Percentiles rank a stretch among this genome's conserved stretches.
Evolutionary conservation across 2,797 vertebrate genomes (phyloP).

Genomic region (Rhabdophis nuchalis): DNA sequence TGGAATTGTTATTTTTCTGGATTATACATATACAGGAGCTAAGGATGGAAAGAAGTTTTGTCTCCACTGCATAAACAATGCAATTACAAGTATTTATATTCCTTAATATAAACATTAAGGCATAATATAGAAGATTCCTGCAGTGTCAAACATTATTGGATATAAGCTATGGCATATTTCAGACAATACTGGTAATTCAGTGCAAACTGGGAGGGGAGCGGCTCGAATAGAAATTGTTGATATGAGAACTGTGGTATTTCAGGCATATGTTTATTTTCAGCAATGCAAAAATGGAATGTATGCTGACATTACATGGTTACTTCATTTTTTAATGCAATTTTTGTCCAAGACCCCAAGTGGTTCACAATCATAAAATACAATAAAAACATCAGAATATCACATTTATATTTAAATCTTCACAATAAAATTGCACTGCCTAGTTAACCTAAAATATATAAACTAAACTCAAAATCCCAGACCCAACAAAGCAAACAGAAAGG

Average conservation of each 20-base stretch:
- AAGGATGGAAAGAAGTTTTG: not conserved
- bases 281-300: not conserved
- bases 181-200: not conserved
- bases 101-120: not conserved
- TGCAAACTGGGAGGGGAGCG: not conserved
- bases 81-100: not conserved
- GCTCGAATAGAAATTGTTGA: not conserved
- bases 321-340: not conserved
- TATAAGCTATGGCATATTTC: not conserved
- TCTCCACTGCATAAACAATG: not conserved
- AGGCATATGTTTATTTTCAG: not conserved
- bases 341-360: not conserved
- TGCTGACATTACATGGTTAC: not conserved
- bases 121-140: not conserved
- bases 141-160: not conserved
- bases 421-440: not conserved
- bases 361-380: not conserved
- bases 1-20: not conserved
- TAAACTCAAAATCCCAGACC: not conserved
- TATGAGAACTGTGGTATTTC: not conserved
- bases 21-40: not conserved
- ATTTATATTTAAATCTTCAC: not conserved
- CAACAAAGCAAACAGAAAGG: not conserved
- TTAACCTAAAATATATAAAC: not conserved
- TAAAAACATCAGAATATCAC: not conserved